Percentiles rank a stretch among this genome's conserved stretches.
These are phyloP conservation scores for Psettodes erumei DNA, from an alignment of 2,113 vertebrate species.

Conservation along the genomic window DNA sequence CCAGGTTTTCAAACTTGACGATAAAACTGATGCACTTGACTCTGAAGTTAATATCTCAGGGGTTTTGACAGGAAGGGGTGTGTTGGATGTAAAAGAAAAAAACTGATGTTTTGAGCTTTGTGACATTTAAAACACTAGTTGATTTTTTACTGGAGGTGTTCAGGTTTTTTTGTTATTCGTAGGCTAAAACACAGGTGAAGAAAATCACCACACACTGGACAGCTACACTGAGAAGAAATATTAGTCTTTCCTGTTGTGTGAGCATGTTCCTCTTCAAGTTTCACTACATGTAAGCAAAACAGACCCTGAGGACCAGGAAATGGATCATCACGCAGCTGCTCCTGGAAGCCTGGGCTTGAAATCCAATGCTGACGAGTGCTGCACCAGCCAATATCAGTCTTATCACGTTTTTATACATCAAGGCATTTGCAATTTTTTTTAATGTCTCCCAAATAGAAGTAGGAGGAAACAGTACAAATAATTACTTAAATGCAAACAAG, in stretches of 20 bases:
- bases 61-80: background rate
- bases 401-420: background rate
- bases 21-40: background rate
- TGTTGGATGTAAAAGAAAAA: no score
- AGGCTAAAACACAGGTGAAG: no score
- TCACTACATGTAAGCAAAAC: no score
- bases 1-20: background rate
- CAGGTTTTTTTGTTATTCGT: background rate
- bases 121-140: background rate
- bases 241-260: no score
- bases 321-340: background rate
- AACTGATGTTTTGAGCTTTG: background rate
- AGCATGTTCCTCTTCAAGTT: no score
- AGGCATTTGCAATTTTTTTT: background rate
- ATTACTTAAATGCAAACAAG: background rate
- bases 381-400: background rate
- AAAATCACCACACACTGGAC: background rate
- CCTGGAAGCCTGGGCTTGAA: background rate
- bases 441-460: background rate
- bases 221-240: background rate
- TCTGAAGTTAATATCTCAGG: background rate
- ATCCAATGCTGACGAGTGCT: background rate
- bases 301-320: background rate
- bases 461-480: background rate
- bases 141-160: background rate